phyloP scores from a whole-genome alignment of 2,797 vertebrate genomes.

The Darevskia mixta region DNA sequence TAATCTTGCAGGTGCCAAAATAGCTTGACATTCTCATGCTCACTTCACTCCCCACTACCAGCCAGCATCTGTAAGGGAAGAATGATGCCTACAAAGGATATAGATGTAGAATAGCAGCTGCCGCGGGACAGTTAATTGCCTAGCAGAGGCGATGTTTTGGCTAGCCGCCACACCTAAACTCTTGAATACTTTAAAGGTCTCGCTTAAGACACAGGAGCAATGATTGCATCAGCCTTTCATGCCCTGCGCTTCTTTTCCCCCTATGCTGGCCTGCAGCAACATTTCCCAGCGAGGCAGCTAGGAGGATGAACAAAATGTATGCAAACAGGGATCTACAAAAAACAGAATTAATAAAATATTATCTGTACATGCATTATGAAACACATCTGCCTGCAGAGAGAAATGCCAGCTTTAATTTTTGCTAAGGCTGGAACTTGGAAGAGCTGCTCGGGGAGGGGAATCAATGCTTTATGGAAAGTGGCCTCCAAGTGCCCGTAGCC shows the following conservation, averaged over 20 bases:
- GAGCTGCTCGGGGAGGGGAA: slow-evolving; percentile 23
- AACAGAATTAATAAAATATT: slow-evolving; percentile 72
- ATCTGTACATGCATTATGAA: slow-evolving; percentile 70
- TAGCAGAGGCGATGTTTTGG: slow-evolving; percentile 7
- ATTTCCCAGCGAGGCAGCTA: slow-evolving; percentile 30
- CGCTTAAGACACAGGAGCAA: background rate
- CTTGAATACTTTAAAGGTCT: slow-evolving; percentile 8
- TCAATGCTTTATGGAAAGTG: slow-evolving; percentile 23
- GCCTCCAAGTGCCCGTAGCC: background rate
- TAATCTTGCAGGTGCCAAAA: no score
- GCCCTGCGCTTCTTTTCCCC: background rate
- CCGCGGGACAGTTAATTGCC: slow-evolving; percentile 10
- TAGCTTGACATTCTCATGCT: slow-evolving; percentile 5
- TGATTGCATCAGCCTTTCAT: slow-evolving; percentile 12
- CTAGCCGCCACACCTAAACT: slow-evolving; percentile 5
- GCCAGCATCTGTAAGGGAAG: slow-evolving; percentile 44
- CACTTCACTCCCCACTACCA: background rate
- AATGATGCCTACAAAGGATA: slow-evolving; percentile 21
- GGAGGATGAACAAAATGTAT: slow-evolving; percentile 55
- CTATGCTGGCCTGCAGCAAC: background rate
- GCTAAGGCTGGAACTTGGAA: slow-evolving; percentile 46
- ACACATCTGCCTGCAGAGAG: slow-evolving; percentile 65
- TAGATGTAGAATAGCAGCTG: slow-evolving; percentile 35
- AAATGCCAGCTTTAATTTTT: slow-evolving; percentile 62
- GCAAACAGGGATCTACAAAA: slow-evolving; percentile 57